Evolutionary conservation across 2,797 vertebrate species (phyloP), one percentile per base, ranked within the genome.

Genomic region (Pelodytes ibericus): DNA sequence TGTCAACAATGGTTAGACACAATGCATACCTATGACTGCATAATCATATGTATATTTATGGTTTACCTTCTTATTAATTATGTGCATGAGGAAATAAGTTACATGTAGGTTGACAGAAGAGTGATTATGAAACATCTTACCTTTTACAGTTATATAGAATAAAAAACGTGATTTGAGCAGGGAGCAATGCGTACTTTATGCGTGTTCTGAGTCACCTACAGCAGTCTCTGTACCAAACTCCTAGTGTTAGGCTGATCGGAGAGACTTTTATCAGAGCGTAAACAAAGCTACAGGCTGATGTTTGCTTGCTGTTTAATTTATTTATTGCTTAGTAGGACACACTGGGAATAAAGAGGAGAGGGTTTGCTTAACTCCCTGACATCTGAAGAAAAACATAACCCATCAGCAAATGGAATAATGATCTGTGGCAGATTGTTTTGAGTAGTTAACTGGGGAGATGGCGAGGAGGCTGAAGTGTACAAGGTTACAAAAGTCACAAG

Each of bases 241-340:
- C 51, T 24, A 25, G 41, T 58, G 53, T 58, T 33, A 72, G 26
- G 60, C 9, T 30, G 56, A 72, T 68, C 36, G 49, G 47, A 33
- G 44, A 56, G 30, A 68, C 57, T 79, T 78, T 78, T 72, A 78
- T 78, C 70, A 68, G 76, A 72, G 76, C 70, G 73, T 79, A 79
- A 79, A 79, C 76, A 68, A 61, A 68, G 57, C 76, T 73, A 61
- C 20, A 18, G 57, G 75, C 61, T 72, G 39, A 72, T 67, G 56
- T 72, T 58, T 67, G 30, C 76, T 66, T 68, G 76, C 63, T 79
- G 70, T 68, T n/a, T 72, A 79, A 79, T 79, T 73, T 79, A 72
- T 79, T 73, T 79, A 79, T 68, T 79, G 70, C 76, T 73, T 79
- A 72, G 70, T 68, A 68, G 57, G 76, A 62, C 76, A 79, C 76